Evolutionary conservation across 2,797 vertebrate species (phyloP).

Genomic region (Poecilia gillii): DNA sequence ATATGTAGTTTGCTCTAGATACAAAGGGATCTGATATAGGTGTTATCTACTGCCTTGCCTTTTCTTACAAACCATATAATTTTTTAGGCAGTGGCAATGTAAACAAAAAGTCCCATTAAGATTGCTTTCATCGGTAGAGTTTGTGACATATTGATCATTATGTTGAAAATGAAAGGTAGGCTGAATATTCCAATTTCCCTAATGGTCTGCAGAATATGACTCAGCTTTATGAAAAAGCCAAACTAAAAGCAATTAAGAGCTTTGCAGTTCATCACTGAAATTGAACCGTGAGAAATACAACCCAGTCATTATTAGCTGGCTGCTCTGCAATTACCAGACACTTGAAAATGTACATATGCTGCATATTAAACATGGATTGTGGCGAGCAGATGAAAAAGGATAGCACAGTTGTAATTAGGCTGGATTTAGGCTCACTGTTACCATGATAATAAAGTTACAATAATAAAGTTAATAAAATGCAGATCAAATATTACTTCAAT

Average conservation of each 20-base stretch:
- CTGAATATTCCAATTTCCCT: slow-evolving; percentile 34
- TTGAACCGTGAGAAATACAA: slow-evolving; percentile 67
- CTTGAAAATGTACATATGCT: slow-evolving; percentile 35
- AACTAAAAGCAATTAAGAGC: slow-evolving; percentile 72
- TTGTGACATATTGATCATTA: slow-evolving; percentile 42
- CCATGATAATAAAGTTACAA: slow-evolving; percentile 35
- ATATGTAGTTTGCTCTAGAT: neutral
- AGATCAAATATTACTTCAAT: slow-evolving; percentile 47
- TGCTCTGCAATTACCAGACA: slow-evolving; percentile 30
- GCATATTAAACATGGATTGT: slow-evolving; percentile 51
- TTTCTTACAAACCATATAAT: neutral
- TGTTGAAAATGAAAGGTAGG: slow-evolving; percentile 39
- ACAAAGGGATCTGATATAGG: neutral
- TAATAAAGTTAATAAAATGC: slow-evolving; percentile 48
- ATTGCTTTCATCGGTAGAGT: slow-evolving; percentile 19
- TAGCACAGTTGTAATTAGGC: slow-evolving; percentile 56
- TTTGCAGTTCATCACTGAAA: slow-evolving; percentile 64
- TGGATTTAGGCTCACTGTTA: slow-evolving; percentile 31
- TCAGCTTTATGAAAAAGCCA: slow-evolving; percentile 55
- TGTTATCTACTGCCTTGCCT: neutral
- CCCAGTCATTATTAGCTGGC: slow-evolving; percentile 58
- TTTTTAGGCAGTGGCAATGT: neutral
- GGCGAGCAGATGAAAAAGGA: slow-evolving; percentile 51
- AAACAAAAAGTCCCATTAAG: slow-evolving; percentile 12
- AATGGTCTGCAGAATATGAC: slow-evolving; percentile 49